Conservation (phyloP, 2,797 vertebrate genomes). For the Gephyroberyx darwinii region DNA sequence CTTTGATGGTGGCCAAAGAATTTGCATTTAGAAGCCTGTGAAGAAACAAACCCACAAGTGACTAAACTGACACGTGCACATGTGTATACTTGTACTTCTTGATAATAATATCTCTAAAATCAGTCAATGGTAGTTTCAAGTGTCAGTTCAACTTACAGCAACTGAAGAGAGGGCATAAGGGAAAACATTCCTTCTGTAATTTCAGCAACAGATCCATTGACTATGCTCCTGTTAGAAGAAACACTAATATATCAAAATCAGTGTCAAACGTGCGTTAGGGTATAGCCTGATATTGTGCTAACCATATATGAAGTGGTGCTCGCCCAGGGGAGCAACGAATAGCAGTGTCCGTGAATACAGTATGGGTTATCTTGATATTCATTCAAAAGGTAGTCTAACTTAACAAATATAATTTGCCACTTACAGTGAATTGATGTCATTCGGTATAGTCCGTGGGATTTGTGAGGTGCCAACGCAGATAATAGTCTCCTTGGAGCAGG, state of each 20-base stretch:
- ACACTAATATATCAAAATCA: slow-evolving; percentile 38
- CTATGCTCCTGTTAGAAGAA: slow-evolving; percentile 87
- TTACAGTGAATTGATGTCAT: slow-evolving; percentile 94
- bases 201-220: slow-evolving; percentile 93
- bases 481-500: slow-evolving; percentile 93
- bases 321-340: slow-evolving; percentile 25
- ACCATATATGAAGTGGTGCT: slow-evolving; percentile 3
- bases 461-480: slow-evolving; percentile 91
- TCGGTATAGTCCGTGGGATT: slow-evolving; percentile 87
- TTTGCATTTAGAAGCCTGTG: slow-evolving; percentile 94
- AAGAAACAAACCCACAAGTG: background rate
- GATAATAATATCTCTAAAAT: slow-evolving; percentile 16
- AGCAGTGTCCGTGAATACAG: slow-evolving; percentile 18
- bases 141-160: slow-evolving; percentile 86
- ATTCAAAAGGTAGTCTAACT: background rate
- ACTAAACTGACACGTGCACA: background rate
- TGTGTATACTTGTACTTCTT: background rate
- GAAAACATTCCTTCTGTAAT: slow-evolving; percentile 96
- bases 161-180: slow-evolving; percentile 94
- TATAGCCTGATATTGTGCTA: no score
- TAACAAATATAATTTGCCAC: slow-evolving; percentile 54
- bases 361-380: background rate
- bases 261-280: slow-evolving; percentile 18
- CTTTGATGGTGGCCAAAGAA: slow-evolving; percentile 91
- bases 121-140: background rate